Evolutionary conservation across 2,888 invertebrate genomes (phyloP).

Genomic region (Cryptops parisi): DNA sequence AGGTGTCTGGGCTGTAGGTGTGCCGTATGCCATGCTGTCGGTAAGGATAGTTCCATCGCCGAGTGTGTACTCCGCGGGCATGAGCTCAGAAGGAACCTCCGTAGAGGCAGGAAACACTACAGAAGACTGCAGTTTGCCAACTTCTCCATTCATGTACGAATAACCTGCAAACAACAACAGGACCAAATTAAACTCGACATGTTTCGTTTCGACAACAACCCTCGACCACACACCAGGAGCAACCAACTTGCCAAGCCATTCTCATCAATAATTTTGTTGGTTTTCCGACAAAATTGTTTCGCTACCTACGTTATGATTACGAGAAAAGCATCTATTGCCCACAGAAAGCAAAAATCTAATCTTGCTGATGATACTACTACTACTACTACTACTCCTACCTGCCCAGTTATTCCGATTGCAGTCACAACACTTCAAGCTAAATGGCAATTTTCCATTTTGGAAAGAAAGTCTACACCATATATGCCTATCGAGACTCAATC

Average conservation of each 20-base stretch:
- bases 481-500: too few species aligned
- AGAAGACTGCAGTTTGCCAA: slow-evolving; percentile 46
- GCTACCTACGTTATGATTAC: too few species aligned
- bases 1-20: slow-evolving; percentile 25
- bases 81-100: slow-evolving; percentile 9
- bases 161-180: slow-evolving; percentile 40
- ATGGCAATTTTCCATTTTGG: too few species aligned
- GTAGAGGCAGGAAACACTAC: slow-evolving; percentile 18
- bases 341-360: too few species aligned
- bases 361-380: too few species aligned
- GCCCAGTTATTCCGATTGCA: too few species aligned
- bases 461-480: too few species aligned
- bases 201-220: not conserved
- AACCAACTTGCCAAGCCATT: not conserved
- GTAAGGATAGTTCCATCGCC: slow-evolving; percentile 30
- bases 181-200: not conserved
- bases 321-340: too few species aligned
- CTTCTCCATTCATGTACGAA: slow-evolving; percentile 72
- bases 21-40: slow-evolving; percentile 32
- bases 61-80: slow-evolving; percentile 11
- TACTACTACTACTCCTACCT: too few species aligned
- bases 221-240: not conserved
- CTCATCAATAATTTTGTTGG: not conserved
- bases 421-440: too few species aligned
- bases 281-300: too few species aligned